Evolutionary conservation across 2,797 vertebrate species (phyloP).

Genomic region (Neoniphon sammara): DNA sequence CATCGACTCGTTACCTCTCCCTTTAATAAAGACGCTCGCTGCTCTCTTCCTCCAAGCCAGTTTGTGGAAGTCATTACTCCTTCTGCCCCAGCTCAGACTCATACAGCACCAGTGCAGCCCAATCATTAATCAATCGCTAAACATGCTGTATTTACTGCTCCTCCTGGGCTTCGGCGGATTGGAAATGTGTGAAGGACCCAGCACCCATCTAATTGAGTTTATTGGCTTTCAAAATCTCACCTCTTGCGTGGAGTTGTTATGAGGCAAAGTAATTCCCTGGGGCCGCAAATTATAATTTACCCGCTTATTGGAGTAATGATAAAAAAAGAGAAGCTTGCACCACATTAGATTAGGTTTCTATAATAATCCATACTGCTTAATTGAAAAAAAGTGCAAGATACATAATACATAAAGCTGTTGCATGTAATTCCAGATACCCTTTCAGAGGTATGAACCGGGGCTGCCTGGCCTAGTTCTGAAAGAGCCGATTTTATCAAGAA

Average conservation of each 20-base stretch:
- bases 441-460: constrained; percentile 10
- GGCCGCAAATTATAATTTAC: not conserved
- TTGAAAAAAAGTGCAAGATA: not conserved
- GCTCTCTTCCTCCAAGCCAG: constrained; percentile 33
- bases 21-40: constrained; percentile 62
- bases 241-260: constrained; percentile 12
- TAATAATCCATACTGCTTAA: not conserved
- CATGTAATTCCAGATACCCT: constrained; percentile 4
- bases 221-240: constrained; percentile 28
- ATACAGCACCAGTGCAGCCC: constrained; percentile 32
- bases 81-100: constrained; percentile 29
- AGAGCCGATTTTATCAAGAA: constrained; percentile 51
- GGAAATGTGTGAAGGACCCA: not conserved
- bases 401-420: not conserved
- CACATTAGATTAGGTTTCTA: constrained; percentile 2
- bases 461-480: constrained; percentile 56
- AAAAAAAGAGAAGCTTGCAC: not conserved
- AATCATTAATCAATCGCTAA: constrained; percentile 61
- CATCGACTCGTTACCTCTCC: constrained; percentile 64
- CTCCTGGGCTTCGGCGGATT: not conserved
- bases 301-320: constrained; percentile 3
- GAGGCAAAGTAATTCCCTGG: constrained; percentile 7
- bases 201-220: constrained; percentile 18
- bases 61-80: constrained; percentile 69
- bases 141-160: constrained; percentile 19